Conservation (phyloP, 2,113 vertebrate species). For the Phaethon lepturus region DNA sequence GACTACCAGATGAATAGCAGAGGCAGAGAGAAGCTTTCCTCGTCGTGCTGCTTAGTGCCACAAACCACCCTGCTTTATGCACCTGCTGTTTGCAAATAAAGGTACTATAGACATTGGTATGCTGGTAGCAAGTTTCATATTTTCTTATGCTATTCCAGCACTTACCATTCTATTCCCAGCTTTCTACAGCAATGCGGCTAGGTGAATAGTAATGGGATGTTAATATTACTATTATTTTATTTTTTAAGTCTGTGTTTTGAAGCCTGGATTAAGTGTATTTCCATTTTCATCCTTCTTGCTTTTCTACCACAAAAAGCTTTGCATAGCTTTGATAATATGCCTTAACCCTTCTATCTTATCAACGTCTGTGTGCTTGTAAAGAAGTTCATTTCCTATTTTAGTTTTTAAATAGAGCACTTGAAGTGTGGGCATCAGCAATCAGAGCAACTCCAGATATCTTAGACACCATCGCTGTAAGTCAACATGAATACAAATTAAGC, state of each 20-base stretch:
- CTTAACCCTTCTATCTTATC: slow-evolving; percentile 29
- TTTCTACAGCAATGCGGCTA: neutral
- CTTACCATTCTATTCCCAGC: neutral
- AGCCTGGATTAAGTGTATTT: slow-evolving; percentile 5
- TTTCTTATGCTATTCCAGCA: neutral
- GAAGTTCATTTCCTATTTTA: slow-evolving; percentile 13
- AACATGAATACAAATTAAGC: slow-evolving; percentile 44
- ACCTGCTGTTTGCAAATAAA: neutral
- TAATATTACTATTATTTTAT: neutral
- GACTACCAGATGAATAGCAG: neutral
- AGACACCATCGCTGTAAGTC: neutral
- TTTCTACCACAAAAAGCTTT: neutral
- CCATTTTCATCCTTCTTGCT: slow-evolving; percentile 4
- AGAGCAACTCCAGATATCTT: slow-evolving; percentile 4
- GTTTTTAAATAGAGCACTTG: neutral
- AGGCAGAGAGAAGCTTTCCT: neutral
- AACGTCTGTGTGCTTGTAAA: neutral
- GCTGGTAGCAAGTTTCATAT: neutral
- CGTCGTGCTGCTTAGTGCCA: neutral
- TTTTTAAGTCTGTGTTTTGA: neutral
- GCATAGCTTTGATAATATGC: slow-evolving; percentile 34
- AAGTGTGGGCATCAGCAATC: slow-evolving; percentile 5
- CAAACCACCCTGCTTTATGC: neutral
- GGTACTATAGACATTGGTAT: neutral
- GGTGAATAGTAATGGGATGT: neutral